A percentile compares a stretch with the other conserved stretches of the same genome.
phyloP scores from a whole-genome alignment of 2,888 invertebrate species.

The Erpobdella octoculata region DNA sequence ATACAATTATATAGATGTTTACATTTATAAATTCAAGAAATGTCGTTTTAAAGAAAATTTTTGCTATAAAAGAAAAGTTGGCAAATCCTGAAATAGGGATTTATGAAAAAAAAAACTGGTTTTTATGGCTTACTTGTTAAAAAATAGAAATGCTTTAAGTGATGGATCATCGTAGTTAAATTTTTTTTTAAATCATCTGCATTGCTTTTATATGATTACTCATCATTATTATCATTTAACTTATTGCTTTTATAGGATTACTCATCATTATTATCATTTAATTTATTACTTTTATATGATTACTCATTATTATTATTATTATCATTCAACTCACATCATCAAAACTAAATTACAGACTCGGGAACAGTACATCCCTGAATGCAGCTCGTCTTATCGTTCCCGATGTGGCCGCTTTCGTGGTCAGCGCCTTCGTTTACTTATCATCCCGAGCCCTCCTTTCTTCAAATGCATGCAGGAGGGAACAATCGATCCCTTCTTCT shows the following conservation, averaged over 20 bases:
- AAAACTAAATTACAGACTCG: constrained; percentile 31
- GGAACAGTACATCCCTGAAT: constrained; percentile 36
- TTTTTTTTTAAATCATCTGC: no score
- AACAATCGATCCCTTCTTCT: neutral
- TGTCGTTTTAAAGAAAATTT: no score
- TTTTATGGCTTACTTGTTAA: no score
- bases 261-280: neutral
- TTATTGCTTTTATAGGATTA: neutral
- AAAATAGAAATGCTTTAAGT: no score
- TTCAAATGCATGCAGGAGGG: neutral
- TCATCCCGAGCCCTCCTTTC: constrained; percentile 40
- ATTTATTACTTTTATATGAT: neutral
- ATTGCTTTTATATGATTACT: neutral
- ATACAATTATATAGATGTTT: no score
- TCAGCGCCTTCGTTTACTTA: constrained; percentile 42
- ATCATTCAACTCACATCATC: neutral
- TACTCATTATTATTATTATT: neutral
- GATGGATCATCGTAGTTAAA: no score
- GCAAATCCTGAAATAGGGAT: no score
- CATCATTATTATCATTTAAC: neutral
- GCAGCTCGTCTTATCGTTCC: constrained; percentile 45
- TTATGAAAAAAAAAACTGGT: no score
- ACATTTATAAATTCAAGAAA: no score
- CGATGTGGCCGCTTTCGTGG: constrained; percentile 43
- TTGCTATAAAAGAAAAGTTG: no score